phyloP scores from a whole-genome alignment of 2,797 vertebrate species.

The Gymnocypris eckloni region DNA sequence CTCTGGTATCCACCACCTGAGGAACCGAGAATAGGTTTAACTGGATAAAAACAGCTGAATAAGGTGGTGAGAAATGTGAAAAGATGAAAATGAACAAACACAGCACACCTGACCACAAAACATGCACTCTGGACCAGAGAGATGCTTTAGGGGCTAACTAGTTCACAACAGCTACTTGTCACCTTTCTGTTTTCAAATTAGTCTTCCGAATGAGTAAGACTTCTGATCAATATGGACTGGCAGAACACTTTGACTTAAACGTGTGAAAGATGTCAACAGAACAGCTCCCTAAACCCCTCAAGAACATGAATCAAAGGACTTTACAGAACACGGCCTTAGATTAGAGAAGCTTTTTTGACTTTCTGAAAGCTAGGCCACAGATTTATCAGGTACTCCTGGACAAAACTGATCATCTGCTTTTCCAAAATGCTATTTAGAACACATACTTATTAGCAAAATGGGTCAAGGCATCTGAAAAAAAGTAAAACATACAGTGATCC shows the following conservation, averaged over 20 bases:
- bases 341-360: constrained; percentile 34
- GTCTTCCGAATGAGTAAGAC: constrained; percentile 41
- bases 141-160: constrained; percentile 31
- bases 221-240: constrained; percentile 51
- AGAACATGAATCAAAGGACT: constrained; percentile 46
- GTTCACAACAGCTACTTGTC: constrained; percentile 38
- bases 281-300: constrained; percentile 36
- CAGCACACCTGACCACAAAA: constrained; percentile 18
- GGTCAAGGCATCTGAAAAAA: background rate
- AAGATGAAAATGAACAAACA: constrained; percentile 24
- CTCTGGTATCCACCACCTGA: constrained; percentile 26
- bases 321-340: constrained; percentile 21
- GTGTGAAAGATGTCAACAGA: constrained; percentile 48
- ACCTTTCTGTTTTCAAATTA: constrained; percentile 43
- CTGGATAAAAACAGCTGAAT: background rate
- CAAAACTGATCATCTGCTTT: background rate
- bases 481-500: background rate
- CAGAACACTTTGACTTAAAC: constrained; percentile 48
- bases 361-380: background rate
- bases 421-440: background rate
- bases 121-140: constrained; percentile 17
- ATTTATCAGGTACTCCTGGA: background rate
- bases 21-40: background rate
- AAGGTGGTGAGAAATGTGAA: background rate
- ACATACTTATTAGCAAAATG: background rate